A percentile compares a stretch with the other conserved stretches of the same genome.
These are phyloP conservation scores for Anhinga rufa DNA, from an alignment of 2,113 vertebrate genomes.

Conservation along the genomic window DNA sequence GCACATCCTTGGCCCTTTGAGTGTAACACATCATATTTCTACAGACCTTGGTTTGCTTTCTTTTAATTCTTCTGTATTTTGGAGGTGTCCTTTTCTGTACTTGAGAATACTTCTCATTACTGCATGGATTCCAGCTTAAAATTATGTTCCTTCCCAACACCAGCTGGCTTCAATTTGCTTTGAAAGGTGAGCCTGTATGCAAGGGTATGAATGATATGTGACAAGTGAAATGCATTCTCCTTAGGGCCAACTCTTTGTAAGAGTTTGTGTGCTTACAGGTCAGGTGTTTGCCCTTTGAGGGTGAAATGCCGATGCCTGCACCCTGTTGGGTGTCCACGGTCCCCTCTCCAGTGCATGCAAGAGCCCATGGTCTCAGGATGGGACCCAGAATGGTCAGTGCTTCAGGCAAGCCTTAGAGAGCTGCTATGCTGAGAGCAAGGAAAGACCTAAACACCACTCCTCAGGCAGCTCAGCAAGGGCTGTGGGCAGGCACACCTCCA, in stretches of 20 bases:
- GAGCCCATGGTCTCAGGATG: background rate
- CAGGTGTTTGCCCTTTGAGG: background rate
- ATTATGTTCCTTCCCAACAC: background rate
- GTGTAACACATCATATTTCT: background rate
- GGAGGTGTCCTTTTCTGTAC: background rate
- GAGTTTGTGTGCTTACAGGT: background rate
- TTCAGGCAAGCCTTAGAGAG: background rate
- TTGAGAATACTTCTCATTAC: background rate
- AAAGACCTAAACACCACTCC: background rate
- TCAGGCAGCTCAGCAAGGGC: background rate
- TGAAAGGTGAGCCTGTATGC: background rate
- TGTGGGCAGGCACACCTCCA: background rate
- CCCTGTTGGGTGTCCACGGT: background rate
- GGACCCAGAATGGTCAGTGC: background rate
- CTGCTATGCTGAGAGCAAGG: background rate
- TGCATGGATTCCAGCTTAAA: background rate
- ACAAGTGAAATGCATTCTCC: background rate
- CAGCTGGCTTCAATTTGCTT: background rate
- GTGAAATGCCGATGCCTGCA: background rate
- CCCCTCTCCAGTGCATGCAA: background rate
- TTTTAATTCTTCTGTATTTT: background rate
- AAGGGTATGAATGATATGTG: background rate
- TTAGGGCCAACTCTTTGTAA: background rate
- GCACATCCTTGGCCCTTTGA: background rate
- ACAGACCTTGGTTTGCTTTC: background rate